Percentiles rank a stretch among this genome's conserved stretches.
phyloP scores from a whole-genome alignment of 2,888 invertebrate genomes.

The Oligia fasciuncula region DNA sequence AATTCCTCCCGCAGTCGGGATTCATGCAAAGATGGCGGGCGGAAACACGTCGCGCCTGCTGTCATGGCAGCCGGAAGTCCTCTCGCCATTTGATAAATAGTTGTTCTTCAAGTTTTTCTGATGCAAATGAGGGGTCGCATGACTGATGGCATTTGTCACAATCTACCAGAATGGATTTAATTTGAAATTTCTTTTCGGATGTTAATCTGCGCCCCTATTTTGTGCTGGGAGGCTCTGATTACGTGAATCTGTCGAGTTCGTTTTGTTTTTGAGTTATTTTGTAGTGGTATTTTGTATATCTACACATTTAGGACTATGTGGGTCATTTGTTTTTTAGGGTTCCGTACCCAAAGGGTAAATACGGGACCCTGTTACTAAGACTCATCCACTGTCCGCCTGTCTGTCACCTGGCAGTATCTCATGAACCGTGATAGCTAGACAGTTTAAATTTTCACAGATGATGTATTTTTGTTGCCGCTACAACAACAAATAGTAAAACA shows the following conservation, averaged over 20 bases:
- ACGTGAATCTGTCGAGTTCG: slow-evolving; percentile 64
- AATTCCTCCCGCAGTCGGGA: slow-evolving; percentile 69
- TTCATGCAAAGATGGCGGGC: slow-evolving; percentile 84
- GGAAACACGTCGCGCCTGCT: slow-evolving; percentile 88
- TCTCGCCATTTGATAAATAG: slow-evolving; percentile 89
- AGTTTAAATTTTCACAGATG: no score
- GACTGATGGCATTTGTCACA: slow-evolving; percentile 89
- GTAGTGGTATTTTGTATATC: background rate
- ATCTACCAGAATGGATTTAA: slow-evolving; percentile 89
- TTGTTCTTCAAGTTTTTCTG: slow-evolving; percentile 90
- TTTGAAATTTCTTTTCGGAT: slow-evolving; percentile 84
- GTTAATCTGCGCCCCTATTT: slow-evolving; percentile 80
- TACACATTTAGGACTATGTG: background rate
- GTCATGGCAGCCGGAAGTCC: slow-evolving; percentile 88
- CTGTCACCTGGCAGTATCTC: no score
- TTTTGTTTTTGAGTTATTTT: slow-evolving; percentile 47
- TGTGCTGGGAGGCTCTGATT: slow-evolving; percentile 68
- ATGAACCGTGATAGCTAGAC: no score
- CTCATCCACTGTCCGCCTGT: no score
- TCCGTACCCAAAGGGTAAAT: no score
- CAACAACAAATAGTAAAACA: no score
- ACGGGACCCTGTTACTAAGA: no score
- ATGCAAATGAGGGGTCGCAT: slow-evolving; percentile 89
- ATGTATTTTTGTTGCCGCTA: no score
- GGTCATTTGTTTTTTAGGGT: no score